Percentiles rank a stretch among this genome's conserved stretches.
These are phyloP conservation scores for Pachypsylla venusta DNA, from an alignment of 1,140 invertebrate species.

Conservation along the genomic window DNA sequence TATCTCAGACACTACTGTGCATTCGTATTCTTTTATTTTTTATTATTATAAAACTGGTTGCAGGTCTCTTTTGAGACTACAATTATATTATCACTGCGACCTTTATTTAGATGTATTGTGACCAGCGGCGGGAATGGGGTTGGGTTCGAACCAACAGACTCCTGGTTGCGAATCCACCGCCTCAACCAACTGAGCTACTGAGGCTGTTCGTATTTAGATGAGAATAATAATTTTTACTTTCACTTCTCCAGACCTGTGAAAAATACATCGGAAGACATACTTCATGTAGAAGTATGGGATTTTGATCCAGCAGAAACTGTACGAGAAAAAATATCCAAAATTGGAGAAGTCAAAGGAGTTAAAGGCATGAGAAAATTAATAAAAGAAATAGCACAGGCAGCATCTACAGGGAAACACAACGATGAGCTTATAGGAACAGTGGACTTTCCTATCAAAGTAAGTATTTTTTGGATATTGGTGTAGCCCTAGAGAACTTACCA, in stretches of 20 bases:
- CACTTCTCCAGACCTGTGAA: background rate
- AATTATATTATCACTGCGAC: too few species aligned
- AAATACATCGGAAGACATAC: conserved; percentile 17
- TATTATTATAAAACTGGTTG: too few species aligned
- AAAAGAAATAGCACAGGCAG: conserved; percentile 92
- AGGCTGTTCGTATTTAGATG: too few species aligned
- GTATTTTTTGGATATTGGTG: too few species aligned
- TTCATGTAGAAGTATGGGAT: conserved; percentile 67
- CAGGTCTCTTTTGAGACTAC: too few species aligned
- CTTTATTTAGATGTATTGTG: too few species aligned
- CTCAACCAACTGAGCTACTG: too few species aligned
- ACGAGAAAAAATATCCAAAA: conserved; percentile 69
- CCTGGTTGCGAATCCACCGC: too few species aligned
- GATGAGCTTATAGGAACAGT: conserved; percentile 89
- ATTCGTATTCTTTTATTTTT: background rate
- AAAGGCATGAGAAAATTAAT: conserved; percentile 67
- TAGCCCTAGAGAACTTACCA: too few species aligned
- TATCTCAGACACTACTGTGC: too few species aligned
- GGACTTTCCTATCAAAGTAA: conserved; percentile 55
- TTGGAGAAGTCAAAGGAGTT: conserved; percentile 68
- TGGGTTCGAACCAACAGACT: too few species aligned
- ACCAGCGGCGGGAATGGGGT: too few species aligned
- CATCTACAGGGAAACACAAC: conserved; percentile 79
- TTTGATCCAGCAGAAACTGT: conserved; percentile 81
- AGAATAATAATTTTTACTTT: background rate